Percentiles rank a stretch among this genome's conserved stretches.
phyloP scores from a whole-genome alignment of 2,797 vertebrate genomes.

The Graptemys geographica region DNA sequence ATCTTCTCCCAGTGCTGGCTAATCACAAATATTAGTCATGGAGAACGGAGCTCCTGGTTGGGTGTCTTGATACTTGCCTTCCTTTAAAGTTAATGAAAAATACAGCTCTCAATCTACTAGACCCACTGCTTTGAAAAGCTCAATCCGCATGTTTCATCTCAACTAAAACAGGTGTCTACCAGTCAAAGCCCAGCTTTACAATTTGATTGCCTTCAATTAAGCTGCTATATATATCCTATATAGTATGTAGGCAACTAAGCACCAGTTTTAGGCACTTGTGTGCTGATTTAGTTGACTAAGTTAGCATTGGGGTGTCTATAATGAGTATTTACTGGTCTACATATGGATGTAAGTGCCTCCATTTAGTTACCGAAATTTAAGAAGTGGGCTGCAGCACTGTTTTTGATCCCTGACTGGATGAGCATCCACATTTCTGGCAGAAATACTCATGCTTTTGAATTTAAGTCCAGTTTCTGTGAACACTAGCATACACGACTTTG shows the following conservation, averaged over 20 bases:
- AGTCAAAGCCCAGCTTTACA: not conserved
- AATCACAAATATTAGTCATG: not conserved
- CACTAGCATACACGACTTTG: not conserved
- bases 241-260: not conserved
- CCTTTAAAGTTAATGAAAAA: not conserved
- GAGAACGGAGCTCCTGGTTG: not conserved
- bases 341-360: not conserved
- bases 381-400: no score
- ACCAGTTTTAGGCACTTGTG: not conserved
- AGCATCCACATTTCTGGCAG: not conserved
- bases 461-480: not conserved
- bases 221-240: not conserved
- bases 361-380: not conserved
- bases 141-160: not conserved
- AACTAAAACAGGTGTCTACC: not conserved
- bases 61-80: not conserved
- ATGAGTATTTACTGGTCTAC: not conserved
- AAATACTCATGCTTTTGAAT: not conserved
- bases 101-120: not conserved
- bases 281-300: conserved; percentile 15
- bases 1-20: conserved; percentile 2
- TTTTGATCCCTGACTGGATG: not conserved
- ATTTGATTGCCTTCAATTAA: conserved; percentile 2
- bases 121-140: not conserved
- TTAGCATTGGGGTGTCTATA: not conserved